These are phyloP conservation scores for Hyposoter dolosus DNA, from an alignment of 2,888 invertebrate genomes.

Conservation along the genomic window DNA sequence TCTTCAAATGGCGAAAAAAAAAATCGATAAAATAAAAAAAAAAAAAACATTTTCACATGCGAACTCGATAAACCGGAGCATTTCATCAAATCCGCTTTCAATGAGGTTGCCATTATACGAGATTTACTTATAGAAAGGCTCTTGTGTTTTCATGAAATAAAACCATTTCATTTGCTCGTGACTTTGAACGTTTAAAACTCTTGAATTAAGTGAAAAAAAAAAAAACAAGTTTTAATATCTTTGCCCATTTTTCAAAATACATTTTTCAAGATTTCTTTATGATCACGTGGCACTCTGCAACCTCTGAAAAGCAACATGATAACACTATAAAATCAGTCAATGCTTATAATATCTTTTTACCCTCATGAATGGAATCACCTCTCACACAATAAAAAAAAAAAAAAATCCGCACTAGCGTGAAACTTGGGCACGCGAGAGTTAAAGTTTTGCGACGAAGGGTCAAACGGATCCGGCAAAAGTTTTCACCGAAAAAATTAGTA, in stretches of 20 bases:
- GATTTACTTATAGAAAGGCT: background rate
- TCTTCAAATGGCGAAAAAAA: conserved; percentile 17
- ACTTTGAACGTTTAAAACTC: background rate
- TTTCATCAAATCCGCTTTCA: background rate
- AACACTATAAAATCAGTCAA: conserved; percentile 3
- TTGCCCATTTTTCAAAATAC: background rate
- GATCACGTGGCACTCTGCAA: background rate
- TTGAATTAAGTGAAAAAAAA: background rate
- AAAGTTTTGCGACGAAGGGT: background rate
- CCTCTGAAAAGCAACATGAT: background rate
- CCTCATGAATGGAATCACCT: conserved; percentile 22
- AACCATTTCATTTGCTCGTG: background rate
- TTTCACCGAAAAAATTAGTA: conserved; percentile 9
- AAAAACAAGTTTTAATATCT: background rate
- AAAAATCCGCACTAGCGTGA: conserved; percentile 58
- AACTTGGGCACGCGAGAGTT: conserved; percentile 41
- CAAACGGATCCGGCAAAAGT: background rate
- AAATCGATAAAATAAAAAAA: background rate
- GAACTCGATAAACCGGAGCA: conserved; percentile 13
- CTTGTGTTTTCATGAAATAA: background rate
- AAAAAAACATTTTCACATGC: background rate
- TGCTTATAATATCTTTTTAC: background rate
- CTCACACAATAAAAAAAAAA: background rate
- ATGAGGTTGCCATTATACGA: background rate
- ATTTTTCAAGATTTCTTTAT: background rate